Conservation (phyloP, 2,888 invertebrate genomes). For the Zygothrica quintamaculata region DNA sequence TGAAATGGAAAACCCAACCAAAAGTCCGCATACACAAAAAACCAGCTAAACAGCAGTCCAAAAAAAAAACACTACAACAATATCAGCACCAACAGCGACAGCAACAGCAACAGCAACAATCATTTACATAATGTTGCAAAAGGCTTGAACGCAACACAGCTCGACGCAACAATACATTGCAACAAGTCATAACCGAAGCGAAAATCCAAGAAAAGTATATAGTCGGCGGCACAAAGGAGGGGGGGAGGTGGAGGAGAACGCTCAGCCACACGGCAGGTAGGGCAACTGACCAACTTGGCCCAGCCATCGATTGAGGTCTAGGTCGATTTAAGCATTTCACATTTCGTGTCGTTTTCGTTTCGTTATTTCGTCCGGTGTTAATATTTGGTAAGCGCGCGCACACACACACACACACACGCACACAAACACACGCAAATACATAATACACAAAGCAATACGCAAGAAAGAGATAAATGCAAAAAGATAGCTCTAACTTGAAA, state of each 20-base stretch:
- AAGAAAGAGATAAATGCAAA: conserved; percentile 4
- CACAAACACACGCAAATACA: conserved; percentile 4
- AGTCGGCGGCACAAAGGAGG: no score
- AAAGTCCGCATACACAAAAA: conserved; percentile 29
- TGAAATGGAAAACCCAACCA: conserved; percentile 36
- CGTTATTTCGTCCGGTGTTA: conserved; percentile 69
- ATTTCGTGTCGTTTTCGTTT: conserved; percentile 78
- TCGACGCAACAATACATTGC: conserved; percentile 25
- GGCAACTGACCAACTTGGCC: conserved; percentile 56
- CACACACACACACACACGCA: conserved; percentile 19
- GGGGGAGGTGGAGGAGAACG: neutral
- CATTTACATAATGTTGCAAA: conserved; percentile 76
- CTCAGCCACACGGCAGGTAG: no score
- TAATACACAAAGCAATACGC: neutral
- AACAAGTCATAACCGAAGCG: conserved; percentile 34
- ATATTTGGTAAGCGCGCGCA: conserved; percentile 63
- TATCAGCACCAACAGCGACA: conserved; percentile 16
- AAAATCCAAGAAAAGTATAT: neutral
- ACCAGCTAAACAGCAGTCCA: conserved; percentile 9
- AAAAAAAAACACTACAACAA: neutral
- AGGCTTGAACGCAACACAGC: conserved; percentile 36
- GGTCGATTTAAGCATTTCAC: conserved; percentile 80
- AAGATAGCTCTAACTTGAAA: conserved; percentile 1
- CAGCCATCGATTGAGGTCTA: conserved; percentile 82
- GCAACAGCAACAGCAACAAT: conserved; percentile 43